Conservation (phyloP, 2,888 invertebrate genomes). For the Rapana venosa region DNA sequence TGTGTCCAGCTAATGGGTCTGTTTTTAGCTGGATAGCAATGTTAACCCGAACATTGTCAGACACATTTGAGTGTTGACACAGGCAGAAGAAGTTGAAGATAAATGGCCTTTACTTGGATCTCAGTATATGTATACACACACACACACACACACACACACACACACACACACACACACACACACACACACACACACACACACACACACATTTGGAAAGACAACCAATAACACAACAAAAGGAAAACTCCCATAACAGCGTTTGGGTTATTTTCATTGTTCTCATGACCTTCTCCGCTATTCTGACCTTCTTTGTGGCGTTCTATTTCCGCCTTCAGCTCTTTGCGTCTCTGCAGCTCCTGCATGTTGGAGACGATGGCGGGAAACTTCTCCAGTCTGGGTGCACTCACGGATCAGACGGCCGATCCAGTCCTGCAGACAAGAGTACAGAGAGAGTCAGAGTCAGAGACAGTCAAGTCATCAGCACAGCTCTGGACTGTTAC, state of each 20-base stretch:
- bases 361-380: slow-evolving; percentile 65
- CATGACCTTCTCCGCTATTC: neutral
- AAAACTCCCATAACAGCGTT: no score
- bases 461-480: neutral
- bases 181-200: neutral
- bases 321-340: slow-evolving; percentile 67
- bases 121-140: no score
- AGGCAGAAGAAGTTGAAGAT: no score
- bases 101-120: no score
- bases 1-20: no score
- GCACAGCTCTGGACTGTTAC: neutral
- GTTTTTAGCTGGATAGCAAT: no score
- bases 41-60: no score
- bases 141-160: neutral
- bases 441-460: neutral
- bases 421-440: slow-evolving; percentile 64
- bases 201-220: neutral
- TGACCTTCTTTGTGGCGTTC: slow-evolving; percentile 69
- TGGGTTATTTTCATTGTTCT: neutral
- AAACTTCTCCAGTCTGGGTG: slow-evolving; percentile 68
- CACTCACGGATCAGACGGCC: slow-evolving; percentile 67
- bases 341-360: slow-evolving; percentile 62
- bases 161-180: slow-evolving; percentile 6
- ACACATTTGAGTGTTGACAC: no score
- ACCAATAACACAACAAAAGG: no score